These are phyloP conservation scores for Cremastinae sp. DNA, from an alignment of 2,888 invertebrate genomes.

Conservation along the genomic window DNA sequence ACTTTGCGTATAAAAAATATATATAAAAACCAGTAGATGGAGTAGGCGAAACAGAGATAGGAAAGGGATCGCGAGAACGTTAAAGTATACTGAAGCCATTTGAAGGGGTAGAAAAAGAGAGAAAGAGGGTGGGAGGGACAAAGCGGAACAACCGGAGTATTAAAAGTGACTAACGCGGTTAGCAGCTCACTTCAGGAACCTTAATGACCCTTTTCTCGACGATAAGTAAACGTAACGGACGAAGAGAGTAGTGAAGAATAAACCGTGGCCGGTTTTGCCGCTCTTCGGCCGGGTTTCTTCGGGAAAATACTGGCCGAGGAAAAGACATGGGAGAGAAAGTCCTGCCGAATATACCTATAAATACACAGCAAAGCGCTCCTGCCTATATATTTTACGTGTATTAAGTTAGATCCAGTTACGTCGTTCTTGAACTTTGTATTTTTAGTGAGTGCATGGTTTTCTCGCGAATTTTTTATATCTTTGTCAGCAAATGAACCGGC, in stretches of 20 bases:
- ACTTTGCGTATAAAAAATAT: constrained; percentile 6
- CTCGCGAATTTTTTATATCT: constrained; percentile 31
- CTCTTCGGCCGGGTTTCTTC: constrained; percentile 26
- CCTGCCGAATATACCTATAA: constrained; percentile 15
- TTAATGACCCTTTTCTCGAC: constrained; percentile 60
- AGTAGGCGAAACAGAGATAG: neutral
- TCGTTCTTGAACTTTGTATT: constrained; percentile 39
- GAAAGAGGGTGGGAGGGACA: constrained; percentile 23
- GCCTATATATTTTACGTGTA: constrained; percentile 4
- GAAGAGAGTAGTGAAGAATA: constrained; percentile 47
- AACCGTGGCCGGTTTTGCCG: constrained; percentile 37
- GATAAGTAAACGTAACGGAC: constrained; percentile 59
- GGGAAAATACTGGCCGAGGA: constrained; percentile 33
- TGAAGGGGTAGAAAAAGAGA: neutral
- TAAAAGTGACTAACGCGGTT: constrained; percentile 62
- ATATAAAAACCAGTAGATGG: neutral
- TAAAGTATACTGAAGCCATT: constrained; percentile 42
- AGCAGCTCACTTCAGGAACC: constrained; percentile 52
- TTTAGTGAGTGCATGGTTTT: constrained; percentile 27
- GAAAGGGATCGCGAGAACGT: neutral
- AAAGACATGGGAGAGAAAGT: constrained; percentile 8
- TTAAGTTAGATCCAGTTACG: constrained; percentile 21
- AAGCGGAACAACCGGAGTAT: constrained; percentile 46
- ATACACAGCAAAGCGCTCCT: neutral
- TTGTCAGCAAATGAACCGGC: constrained; percentile 24